A percentile compares a stretch with the other conserved stretches of the same genome.
Evolutionary conservation across 2,888 invertebrate genomes (phyloP).

Genomic region (Lepidochitona cinerea): DNA sequence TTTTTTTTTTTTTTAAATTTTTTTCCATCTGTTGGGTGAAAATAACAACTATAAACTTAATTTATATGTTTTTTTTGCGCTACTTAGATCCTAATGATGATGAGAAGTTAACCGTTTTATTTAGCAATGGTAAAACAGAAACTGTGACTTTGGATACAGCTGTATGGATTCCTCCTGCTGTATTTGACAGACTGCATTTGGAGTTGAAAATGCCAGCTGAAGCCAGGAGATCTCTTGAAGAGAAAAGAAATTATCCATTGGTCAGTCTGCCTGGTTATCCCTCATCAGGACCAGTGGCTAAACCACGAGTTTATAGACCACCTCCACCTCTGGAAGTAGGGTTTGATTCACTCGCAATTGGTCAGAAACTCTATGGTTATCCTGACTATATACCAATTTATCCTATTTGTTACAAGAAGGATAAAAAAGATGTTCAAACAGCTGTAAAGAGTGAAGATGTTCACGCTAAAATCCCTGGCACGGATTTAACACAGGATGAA

Average conservation of each 20-base stretch:
- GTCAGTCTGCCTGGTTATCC: conserved; percentile 63
- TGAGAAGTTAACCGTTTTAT: conserved; percentile 59
- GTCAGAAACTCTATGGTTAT: conserved; percentile 41
- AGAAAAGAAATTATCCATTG: conserved; percentile 58
- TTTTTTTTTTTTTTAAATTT: too few relatives aligned
- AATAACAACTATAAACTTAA: too few relatives aligned
- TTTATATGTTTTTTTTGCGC: too few relatives aligned
- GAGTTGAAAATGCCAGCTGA: conserved; percentile 66
- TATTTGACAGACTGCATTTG: conserved; percentile 64
- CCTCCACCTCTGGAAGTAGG: conserved; percentile 48
- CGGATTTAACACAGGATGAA: conserved; percentile 59
- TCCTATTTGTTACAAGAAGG: conserved; percentile 21
- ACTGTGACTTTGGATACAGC: conserved; percentile 51
- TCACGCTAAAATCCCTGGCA: conserved; percentile 51
- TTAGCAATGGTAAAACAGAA: conserved; percentile 64
- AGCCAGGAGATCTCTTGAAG: conserved; percentile 56
- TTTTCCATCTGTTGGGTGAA: too few relatives aligned
- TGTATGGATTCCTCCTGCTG: conserved; percentile 64
- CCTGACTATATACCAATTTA: conserved; percentile 34
- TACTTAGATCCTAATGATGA: conserved; percentile 53
- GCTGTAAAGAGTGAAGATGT: conserved; percentile 43
- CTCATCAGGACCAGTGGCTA: conserved; percentile 55
- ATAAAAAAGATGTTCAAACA: neutral
- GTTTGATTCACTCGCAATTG: conserved; percentile 40
- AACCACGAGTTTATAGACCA: conserved; percentile 57